A percentile compares a stretch with the other conserved stretches of the same genome.
Evolutionary conservation across 2,797 vertebrate species (phyloP).

Genomic region (Myripristis jacobus): DNA sequence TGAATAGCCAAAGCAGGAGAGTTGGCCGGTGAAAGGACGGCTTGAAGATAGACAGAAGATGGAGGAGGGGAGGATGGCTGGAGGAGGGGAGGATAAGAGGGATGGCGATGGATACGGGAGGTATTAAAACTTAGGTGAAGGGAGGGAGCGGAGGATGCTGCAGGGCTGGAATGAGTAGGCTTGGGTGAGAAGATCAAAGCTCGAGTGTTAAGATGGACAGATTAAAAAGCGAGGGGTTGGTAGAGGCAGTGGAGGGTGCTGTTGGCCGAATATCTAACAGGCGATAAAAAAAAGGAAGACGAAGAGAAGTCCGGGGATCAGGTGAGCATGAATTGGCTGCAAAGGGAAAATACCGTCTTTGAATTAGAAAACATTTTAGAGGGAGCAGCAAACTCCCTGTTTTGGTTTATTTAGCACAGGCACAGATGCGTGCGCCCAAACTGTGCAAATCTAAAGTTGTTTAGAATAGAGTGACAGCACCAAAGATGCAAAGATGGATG

Average conservation of each 20-base stretch:
- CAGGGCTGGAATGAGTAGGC: constrained; percentile 62
- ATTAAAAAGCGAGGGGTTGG: constrained; percentile 70
- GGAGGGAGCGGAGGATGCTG: constrained; percentile 57
- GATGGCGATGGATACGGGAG: constrained; percentile 66
- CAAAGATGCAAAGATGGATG: constrained; percentile 32
- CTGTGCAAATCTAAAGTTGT: constrained; percentile 38
- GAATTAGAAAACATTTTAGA: constrained; percentile 55
- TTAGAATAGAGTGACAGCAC: constrained; percentile 34
- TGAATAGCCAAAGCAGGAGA: constrained; percentile 24
- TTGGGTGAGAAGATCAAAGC: constrained; percentile 79
- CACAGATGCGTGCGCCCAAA: constrained; percentile 48
- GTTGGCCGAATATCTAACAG: constrained; percentile 69
- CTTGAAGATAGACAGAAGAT: constrained; percentile 30
- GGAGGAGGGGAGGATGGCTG: constrained; percentile 19
- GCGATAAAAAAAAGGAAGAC: constrained; percentile 27
- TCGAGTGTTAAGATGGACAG: constrained; percentile 74
- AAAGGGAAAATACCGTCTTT: constrained; percentile 60
- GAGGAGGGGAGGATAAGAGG: constrained; percentile 44
- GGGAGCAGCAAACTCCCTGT: constrained; percentile 16
- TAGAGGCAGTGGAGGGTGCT: constrained; percentile 47
- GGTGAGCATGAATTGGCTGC: constrained; percentile 49
- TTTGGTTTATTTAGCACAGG: background rate
- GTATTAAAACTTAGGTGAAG: constrained; percentile 69
- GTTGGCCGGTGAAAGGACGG: background rate
- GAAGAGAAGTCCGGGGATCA: constrained; percentile 17